These are phyloP conservation scores for Scaptomyza hsui DNA, from an alignment of 1,140 invertebrate species.

Conservation along the genomic window DNA sequence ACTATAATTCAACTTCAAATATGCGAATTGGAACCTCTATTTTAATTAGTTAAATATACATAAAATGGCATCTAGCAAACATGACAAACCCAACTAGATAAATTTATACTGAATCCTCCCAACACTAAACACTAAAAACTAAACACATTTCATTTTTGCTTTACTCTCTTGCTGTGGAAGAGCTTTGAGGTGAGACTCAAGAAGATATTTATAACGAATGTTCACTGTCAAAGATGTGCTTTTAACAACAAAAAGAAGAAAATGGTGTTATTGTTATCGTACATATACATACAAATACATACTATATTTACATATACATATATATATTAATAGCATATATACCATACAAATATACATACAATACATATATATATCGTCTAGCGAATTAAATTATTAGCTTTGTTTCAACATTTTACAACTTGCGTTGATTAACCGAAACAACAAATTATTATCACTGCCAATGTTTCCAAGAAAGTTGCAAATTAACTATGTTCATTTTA, in stretches of 20 bases:
- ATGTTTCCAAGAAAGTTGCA: constrained; percentile 36
- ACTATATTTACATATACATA: constrained; percentile 35
- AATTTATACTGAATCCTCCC: constrained; percentile 26
- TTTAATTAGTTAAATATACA: constrained; percentile 78
- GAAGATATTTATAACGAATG: constrained; percentile 4
- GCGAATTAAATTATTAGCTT: constrained; percentile 26
- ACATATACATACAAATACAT: constrained; percentile 30
- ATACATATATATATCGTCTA: constrained; percentile 34
- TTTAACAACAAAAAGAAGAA: constrained; percentile 15
- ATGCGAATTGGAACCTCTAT: constrained; percentile 55
- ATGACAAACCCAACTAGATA: constrained; percentile 26
- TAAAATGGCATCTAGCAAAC: constrained; percentile 28
- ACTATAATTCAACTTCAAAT: constrained; percentile 46
- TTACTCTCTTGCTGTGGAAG: constrained; percentile 60
- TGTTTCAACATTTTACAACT: constrained; percentile 11
- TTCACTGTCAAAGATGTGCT: constrained; percentile 24
- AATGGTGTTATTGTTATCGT: constrained; percentile 65
- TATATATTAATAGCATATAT: constrained; percentile 28
- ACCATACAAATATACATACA: constrained; percentile 14
- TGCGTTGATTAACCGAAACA: neutral
- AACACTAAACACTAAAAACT: no score
- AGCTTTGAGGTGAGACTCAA: constrained; percentile 43
- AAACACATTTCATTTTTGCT: constrained; percentile 1
- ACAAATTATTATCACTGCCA: constrained; percentile 65
- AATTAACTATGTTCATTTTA: constrained; percentile 22